Evolutionary conservation across 64 coral and sea anemone species (phyloP).

Genomic region (Stichodactyla mertensii): DNA sequence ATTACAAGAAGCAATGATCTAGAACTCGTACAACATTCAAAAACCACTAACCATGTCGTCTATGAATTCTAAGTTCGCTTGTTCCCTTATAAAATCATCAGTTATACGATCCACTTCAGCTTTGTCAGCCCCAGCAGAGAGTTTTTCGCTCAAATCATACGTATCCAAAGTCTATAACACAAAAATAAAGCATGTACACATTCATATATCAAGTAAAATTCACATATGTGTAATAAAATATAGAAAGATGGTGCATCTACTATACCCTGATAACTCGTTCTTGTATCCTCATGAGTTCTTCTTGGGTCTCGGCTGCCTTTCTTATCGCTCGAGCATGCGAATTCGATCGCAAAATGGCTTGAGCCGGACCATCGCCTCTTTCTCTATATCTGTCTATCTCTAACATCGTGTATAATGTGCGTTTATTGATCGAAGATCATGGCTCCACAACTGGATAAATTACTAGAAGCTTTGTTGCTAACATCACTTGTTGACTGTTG

Average conservation of each 20-base stretch:
- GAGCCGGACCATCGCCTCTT: slow-evolving; percentile 54
- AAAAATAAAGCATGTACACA: background rate
- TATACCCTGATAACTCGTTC: slow-evolving; percentile 46
- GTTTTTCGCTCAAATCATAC: slow-evolving; percentile 80
- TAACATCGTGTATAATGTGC: background rate
- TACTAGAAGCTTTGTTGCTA: background rate
- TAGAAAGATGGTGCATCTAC: background rate
- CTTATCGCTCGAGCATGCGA: slow-evolving; percentile 33
- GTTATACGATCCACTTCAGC: slow-evolving; percentile 74
- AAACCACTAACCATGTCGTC: slow-evolving; percentile 63
- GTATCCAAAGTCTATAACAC: slow-evolving; percentile 68
- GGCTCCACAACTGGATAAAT: background rate
- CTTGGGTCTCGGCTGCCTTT: slow-evolving; percentile 48
- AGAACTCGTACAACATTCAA: background rate
- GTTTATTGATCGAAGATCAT: background rate
- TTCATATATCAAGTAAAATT: background rate
- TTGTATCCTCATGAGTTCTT: slow-evolving; percentile 41
- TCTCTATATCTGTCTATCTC: background rate
- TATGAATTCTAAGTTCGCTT: slow-evolving; percentile 89
- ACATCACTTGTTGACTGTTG: background rate
- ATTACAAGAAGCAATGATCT: background rate
- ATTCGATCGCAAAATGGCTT: slow-evolving; percentile 46
- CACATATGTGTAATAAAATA: background rate
- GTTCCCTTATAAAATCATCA: slow-evolving; percentile 69
- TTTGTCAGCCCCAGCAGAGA: slow-evolving; percentile 50